Evolutionary conservation across 1,140 invertebrate species (phyloP).

Genomic region (Pseudomyrmex sp.): DNA sequence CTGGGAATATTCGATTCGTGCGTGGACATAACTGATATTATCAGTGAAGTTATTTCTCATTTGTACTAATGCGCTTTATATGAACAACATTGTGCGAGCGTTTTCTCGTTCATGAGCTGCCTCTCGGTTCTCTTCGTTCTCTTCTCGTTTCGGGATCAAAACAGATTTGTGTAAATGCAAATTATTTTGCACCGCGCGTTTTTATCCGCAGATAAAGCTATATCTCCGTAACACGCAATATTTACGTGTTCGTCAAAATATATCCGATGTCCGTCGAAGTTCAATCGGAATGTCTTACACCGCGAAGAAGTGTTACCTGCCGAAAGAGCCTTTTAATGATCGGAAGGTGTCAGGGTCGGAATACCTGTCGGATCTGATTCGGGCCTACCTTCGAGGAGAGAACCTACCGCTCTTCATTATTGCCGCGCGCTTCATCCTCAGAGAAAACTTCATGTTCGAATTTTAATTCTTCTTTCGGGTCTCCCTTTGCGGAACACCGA

Average conservation of each 20-base stretch:
- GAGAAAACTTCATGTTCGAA: too few species aligned
- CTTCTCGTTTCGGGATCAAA: too few species aligned
- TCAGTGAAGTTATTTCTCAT: conserved; percentile 19
- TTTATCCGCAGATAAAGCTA: background rate
- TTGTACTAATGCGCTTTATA: background rate
- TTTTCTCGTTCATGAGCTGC: background rate
- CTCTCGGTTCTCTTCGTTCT: background rate
- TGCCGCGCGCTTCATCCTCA: too few species aligned
- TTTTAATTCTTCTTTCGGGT: too few species aligned
- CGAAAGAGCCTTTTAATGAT: too few species aligned
- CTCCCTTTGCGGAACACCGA: too few species aligned
- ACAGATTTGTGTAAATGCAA: too few species aligned
- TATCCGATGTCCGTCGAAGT: conserved; percentile 1
- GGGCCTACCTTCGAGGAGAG: too few species aligned
- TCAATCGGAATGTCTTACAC: background rate
- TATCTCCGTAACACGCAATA: conserved; percentile 21
- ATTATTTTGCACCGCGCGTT: too few species aligned
- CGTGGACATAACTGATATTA: conserved; percentile 30
- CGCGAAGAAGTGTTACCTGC: background rate
- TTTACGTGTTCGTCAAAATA: conserved; percentile 5
- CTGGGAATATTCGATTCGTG: conserved; percentile 31
- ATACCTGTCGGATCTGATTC: too few species aligned
- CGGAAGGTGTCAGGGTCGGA: too few species aligned
- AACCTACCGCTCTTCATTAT: too few species aligned
- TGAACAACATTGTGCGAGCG: background rate